Evolutionary conservation across 1,140 invertebrate species (phyloP).

Genomic region (Vollenhovia emeryi): DNA sequence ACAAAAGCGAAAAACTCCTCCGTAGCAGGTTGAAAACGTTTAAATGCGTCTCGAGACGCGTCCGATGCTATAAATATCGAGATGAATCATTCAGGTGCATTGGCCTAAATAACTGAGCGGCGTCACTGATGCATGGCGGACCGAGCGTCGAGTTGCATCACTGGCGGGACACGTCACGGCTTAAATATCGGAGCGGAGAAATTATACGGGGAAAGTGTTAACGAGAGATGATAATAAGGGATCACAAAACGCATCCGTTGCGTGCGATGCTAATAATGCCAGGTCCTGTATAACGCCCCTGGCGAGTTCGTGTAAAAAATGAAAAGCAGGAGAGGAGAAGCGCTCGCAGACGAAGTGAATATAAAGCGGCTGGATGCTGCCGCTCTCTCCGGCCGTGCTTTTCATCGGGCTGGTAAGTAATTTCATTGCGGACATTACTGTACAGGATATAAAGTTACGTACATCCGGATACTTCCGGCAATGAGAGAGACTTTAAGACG

Average conservation of each 20-base stretch:
- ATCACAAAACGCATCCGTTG: neutral
- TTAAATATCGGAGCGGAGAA: constrained; percentile 22
- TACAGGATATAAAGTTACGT: constrained; percentile 47
- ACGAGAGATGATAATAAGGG: neutral
- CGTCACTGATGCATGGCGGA: neutral
- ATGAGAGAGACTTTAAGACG: constrained; percentile 23
- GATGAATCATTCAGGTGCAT: constrained; percentile 42
- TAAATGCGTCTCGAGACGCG: constrained; percentile 26
- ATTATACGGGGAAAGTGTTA: neutral
- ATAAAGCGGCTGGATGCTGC: constrained; percentile 31
- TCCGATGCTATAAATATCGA: constrained; percentile 39
- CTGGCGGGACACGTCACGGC: neutral
- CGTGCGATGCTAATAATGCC: constrained; percentile 20
- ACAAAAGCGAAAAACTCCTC: neutral
- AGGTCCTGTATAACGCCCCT: neutral
- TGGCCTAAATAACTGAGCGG: constrained; percentile 39
- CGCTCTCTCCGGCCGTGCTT: neutral
- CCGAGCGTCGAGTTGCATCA: constrained; percentile 14
- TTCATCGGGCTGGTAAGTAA: constrained; percentile 25
- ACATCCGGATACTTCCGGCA: constrained; percentile 22
- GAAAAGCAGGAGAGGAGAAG: neutral
- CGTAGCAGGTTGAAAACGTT: constrained; percentile 4
- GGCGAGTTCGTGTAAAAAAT: neutral
- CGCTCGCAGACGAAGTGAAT: constrained; percentile 16
- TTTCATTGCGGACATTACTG: constrained; percentile 51